Base-by-base conservation (phyloP, 2,797 vertebrate genomes). In the Scolopax bukidnonensis region DNA sequence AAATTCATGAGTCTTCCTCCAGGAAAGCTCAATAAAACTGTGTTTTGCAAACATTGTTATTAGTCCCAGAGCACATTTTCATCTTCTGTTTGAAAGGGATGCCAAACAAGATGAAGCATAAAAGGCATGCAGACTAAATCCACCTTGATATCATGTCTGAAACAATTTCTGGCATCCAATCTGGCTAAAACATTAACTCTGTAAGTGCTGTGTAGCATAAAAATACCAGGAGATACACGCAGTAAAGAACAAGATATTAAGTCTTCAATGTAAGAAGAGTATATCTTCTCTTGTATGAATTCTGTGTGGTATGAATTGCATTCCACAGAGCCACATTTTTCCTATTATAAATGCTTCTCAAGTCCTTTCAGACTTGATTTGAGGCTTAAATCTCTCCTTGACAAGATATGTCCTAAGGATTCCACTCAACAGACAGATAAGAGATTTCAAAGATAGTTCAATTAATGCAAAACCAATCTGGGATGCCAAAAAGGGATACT, bases 21-120 rank as follows among this genome's bases (percentile, higher is more conserved):
- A 48, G 21, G 30, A 90, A 87, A 76, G 36, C 63, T 89, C 65
- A 48, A 43, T n/a, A 74, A 93, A 87, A 63, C 28, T 43, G 14
- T 41, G 24, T 28, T 84, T 54, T 61, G 28, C 47, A 89, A 78
- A 78, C 11, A 57, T 3, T 36, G 38, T 48, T 79, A 84, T 43
- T 78, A 64, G 51, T 84, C 32, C 48, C 54, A 77, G 27, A 85
- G 36, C 11, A 61, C 24, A n/a, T 76, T 85, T 88, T 57, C 4
- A 25, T 69, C 73, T 90, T 90, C 60, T 67, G 61, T 89, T 87
- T 73, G 21, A 88, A 82, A 95, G 36, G 11, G 25, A 74, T 63
- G 41, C 45, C 60, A 89, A 87, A 65, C 30, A 68, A 92, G 57
- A 88, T n/a, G 41, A 90, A 92, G 67, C 11, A 70, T 59, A 92